Evolutionary conservation across 2,888 invertebrate species (phyloP), one percentile per base, ranked within the genome.

Genomic region (Stictocephala bisonia): DNA sequence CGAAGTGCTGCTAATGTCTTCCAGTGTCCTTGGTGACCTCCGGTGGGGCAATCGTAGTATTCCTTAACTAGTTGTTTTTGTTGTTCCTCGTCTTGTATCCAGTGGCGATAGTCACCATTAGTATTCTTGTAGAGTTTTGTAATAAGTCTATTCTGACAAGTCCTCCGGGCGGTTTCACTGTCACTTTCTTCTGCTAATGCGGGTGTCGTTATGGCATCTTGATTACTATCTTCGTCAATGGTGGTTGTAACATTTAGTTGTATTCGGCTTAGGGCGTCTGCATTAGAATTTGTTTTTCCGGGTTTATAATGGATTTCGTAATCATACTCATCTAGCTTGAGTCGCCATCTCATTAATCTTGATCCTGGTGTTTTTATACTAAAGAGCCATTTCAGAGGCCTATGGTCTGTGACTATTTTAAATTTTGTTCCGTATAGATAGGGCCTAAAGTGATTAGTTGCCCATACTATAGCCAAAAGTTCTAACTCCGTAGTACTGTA

Each of bases 401-500:
- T 78, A 72, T 84, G 84, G 66, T 85, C 84, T 0, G 83, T 84
- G 1, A 81, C 79, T 0, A 85, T 82, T 0, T 73, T 79, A 41
- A 85, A 84, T 71, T 80, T 78, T 26, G 76, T 77, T 11, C 82
- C 83, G 40, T 79, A 81, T 2, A 83, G 51, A 74, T 35, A 35
- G 35, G 7, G 11, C 13, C 35, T 35, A 11, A 35, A 35, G 7
- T 9, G 7, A 9, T 35, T 35, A 9, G 11, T 13, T 35, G 35
- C 35, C 35, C 35, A 35, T 35, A 35, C 35, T 9, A 35, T 35
- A 35, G 35, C 35, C 13, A 35, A 11, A 6, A 35, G 11, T 35
- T 35, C 35, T 35, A 9, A n/a, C 13, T 35, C 35, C 6, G 35
- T 35, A 35, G 35, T 35, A 9, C 7, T 9, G 11, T 35, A 35